Evolutionary conservation across 2,113 vertebrate species (phyloP), one percentile per base, ranked within the genome.

Genomic region (Rafetus swinhoei): DNA sequence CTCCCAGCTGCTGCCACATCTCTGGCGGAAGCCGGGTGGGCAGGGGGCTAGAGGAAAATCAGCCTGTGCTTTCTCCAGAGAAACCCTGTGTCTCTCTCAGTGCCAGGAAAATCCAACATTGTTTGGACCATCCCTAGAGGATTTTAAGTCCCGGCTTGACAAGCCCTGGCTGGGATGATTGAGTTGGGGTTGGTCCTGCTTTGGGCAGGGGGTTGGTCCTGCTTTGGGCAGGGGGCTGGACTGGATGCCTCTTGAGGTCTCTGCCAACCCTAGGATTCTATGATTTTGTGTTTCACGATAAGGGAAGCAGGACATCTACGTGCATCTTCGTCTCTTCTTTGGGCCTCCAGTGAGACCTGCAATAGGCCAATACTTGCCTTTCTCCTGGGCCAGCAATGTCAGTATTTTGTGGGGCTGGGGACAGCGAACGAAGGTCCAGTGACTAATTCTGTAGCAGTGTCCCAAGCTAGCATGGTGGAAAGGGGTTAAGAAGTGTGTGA

Each of bases 391-490:
- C 4, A 76, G 77, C 88, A 4, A 0, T 1, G 94, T 86, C 88
- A 29, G 92, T 87, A 74, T 81, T 74, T 90, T 5, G 88, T 90
- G 83, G 92, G 85, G 86, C 91, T 82, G 92, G 92, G 90, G 57
- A 45, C 80, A 87, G 85, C 79, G 35, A 90, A 80, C 79, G 32
- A 90, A 80, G 87, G 85, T 81, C 93, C 92, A 90, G 92, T 96
- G 94, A 96, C 95, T 95, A 59, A 59, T 25, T 59, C 97, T 62
- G 53, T 7, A 90, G 82, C 92, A 86, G 32, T 86, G 90, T 93
- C 81, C 84, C 88, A 91, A 90, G 94, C 90, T 88, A 91, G 82
- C 93, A 60, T 94, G 90, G 79, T 94, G 94, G 79, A 89, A 92
- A 9, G 25, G 89, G 91, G 85, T 93, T 89, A 86, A 93, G 59